Evolutionary conservation across 2,888 invertebrate genomes (phyloP), one percentile per base, ranked within the genome.

Genomic region (Hermodice carunculata): DNA sequence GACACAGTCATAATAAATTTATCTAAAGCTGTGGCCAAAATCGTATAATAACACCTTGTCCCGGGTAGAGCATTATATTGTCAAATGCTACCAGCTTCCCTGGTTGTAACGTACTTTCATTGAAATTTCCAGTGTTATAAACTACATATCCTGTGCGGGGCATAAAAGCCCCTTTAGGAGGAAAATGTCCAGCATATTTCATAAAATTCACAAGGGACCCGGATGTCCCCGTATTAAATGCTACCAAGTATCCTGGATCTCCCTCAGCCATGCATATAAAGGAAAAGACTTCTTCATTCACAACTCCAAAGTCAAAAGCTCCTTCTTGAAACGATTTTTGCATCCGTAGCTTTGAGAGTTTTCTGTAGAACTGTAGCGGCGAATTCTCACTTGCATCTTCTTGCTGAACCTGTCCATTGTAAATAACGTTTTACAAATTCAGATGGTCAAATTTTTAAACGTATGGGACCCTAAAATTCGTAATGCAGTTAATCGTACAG

Each of bases 231-330:
- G 51, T 32, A 22, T 59, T 59, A 11, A 59, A 37, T 14, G 59
- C 48, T 3, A 59, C 49, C 32, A 59, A 46, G 40, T 59, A 59
- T 3, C 34, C 48, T 2, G 59, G 59, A 29, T 59, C 37, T n/a
- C n/a, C n/a, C 17, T 59, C 37, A 24, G n/a, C 26, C 1, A 29
- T 34, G 4, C 49, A 14, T 8, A 49, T 26, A 31, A 59, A 59
- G 48, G 59, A 59, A 24, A 59, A 59, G 8, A 59, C 40, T n/a
- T 59, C 40, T 24, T 59, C 40, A 28, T 59, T 59, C n/a, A 59
- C 49, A 3, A 59, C 26, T 3, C 49, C 59, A 28, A 26, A 59
- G 17, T 59, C 48, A 3, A 48, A 48, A 11, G 17, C 37, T 4
- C 59, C 59, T 1, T 48, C 32, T 14, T 22, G 42, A 17, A 72